Base-by-base conservation (phyloP, 2,797 vertebrate species). In the Danio kyathit region DNA sequence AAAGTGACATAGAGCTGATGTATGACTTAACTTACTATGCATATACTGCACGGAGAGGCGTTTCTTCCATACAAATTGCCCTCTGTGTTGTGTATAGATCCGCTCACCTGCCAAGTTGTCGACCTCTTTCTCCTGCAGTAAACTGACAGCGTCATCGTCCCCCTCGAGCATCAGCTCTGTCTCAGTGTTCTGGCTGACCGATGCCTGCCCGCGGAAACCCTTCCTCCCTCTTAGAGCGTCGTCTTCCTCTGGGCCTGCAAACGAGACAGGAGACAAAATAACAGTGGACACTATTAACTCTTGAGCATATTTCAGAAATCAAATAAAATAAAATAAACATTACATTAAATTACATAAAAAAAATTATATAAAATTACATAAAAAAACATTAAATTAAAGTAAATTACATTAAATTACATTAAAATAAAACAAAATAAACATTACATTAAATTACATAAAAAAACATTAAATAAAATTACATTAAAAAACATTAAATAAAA, bases 61-160 rank as follows among this genome's bases (percentile, higher is more conserved):
- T 19, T 44, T 29, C 38, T 21, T 3, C 19, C 5, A 48, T 41
- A 80, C 1, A 21, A 7, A 43, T 44, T 48, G 2, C 1, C 13
- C 29, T 21, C 11, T 71, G 11, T 44, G 11, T 11, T 54, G 65
- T 7, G 14, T 64, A 49, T 40, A 40, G 13, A n/a, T 52, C 10
- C 52, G 38, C 51, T 92, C 93, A 99, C 98, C 97, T 89, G 96
- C 97, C 77, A 99, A 91, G 87, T 96, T 97, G 94, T 99, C 98
- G 76, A 97, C 95, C 89, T 99, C 98, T 79, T 99, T 99, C 89
- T 99, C 98, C 87, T 99, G 97, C 56, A 99, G 94, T 73, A 99
- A 92, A 85, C 97, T 98, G 88, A 95, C 95, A 0, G 95, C 93
- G 74, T 99, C 98, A 4, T 99, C 97, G 2, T 99, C 98, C 60